Conservation (phyloP, 2,113 vertebrate genomes). For the Phaethon lepturus region DNA sequence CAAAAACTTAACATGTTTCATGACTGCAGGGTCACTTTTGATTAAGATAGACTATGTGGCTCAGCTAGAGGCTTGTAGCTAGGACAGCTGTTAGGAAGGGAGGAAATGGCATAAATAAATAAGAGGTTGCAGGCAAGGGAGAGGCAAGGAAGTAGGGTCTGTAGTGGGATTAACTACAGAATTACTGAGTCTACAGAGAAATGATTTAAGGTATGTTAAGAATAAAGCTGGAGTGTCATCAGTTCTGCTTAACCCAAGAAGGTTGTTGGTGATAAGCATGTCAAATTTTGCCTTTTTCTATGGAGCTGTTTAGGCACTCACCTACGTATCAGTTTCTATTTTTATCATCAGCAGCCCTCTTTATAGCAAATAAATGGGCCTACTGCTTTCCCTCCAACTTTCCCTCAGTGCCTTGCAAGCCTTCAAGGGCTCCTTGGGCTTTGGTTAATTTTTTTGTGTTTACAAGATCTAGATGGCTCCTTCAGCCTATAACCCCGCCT, state of each 20-base stretch:
- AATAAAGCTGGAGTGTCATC: background rate
- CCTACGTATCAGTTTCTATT: background rate
- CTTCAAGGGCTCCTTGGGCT: background rate
- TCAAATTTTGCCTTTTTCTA: background rate
- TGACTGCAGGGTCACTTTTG: background rate
- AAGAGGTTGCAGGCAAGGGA: background rate
- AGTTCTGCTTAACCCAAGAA: background rate
- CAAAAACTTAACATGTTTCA: background rate
- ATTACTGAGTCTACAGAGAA: background rate
- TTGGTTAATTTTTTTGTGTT: background rate
- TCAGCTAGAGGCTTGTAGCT: background rate
- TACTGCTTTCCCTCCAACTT: background rate
- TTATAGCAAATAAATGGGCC: background rate
- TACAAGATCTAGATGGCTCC: background rate
- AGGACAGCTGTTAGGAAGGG: background rate
- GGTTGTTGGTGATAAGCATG: background rate
- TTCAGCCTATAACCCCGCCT: background rate
- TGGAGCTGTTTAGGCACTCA: background rate
- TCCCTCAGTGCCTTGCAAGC: background rate
- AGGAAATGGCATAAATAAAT: background rate
- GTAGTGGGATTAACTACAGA: background rate
- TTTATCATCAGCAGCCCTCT: background rate
- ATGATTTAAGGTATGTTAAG: background rate
- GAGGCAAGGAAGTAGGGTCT: background rate
- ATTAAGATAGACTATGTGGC: background rate